Conservation (phyloP, 1,140 invertebrate genomes). For the Metopolophium dirhodum region DNA sequence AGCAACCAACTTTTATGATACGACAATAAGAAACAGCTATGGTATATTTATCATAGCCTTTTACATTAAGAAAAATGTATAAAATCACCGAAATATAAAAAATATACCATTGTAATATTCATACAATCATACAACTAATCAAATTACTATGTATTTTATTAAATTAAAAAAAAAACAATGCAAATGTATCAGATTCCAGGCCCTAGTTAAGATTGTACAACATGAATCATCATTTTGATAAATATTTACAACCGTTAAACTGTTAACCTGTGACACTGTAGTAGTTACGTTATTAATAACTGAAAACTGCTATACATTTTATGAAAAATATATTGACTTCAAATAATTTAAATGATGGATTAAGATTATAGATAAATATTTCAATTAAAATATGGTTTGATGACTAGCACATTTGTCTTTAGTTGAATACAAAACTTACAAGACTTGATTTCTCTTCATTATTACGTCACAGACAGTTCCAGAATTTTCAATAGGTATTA, state of each 20-base stretch:
- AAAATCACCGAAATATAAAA: background rate
- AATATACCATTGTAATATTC: background rate
- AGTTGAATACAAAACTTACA: slow-evolving; percentile 32
- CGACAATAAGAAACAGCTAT: background rate
- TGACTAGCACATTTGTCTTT: background rate
- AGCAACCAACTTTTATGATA: background rate
- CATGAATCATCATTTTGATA: background rate
- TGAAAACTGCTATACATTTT: background rate
- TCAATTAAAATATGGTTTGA: background rate
- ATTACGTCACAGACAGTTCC: background rate
- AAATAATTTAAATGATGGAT: background rate
- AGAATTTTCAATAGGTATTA: background rate
- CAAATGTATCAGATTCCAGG: background rate
- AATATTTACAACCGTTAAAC: background rate
- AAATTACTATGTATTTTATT: background rate
- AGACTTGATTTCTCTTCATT: background rate
- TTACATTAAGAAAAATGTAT: background rate
- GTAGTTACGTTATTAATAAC: background rate
- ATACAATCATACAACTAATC: background rate
- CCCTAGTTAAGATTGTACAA: background rate
- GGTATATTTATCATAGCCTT: background rate
- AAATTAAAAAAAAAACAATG: background rate
- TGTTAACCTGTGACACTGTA: background rate
- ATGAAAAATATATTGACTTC: background rate
- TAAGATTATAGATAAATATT: background rate